Base-by-base conservation (phyloP, 2,888 invertebrate species). In the Sisyra terminalis region DNA sequence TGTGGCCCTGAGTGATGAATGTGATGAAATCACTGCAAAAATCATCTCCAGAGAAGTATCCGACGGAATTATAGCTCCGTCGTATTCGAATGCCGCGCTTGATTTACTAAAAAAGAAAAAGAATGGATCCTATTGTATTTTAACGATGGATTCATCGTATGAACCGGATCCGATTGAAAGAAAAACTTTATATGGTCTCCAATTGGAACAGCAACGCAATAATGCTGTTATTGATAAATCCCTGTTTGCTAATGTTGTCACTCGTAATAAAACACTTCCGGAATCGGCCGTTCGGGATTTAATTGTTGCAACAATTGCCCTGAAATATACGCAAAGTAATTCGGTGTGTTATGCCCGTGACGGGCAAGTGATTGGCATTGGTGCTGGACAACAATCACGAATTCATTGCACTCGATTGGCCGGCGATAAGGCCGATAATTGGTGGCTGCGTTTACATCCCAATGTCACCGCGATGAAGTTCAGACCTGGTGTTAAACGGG, bases 271-370 rank as follows among this genome's bases (percentile, higher is more conserved):
- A 46, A 56, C 60, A 4, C 53, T 96, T 13, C 73, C 89, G 0
- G 73, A 78, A 13, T 66, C 64, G 9, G 93, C 89, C 1, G 56
- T 90, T 3, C 73, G 93, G 43, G 97, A 98, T 61, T 68, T 97
- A 16, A 85, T 90, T 36, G 89, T 98, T 2, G 96, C 97, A 1
- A 93, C 93, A 0, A 89, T 97, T 46, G 88, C 96, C 0, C 68
- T 97, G 14, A 98, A 98, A 59, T 98, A 93, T 58, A 94, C 97
- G 0, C 97, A 98, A 63, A 96, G 96, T 53, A 98, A 98, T 64
- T 96, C 94, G 0, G 97, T 98, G 0, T 97, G 96, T 58, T 97
- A 84, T 55, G 94, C 96, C 0, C 80, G 80, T 52, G 85, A 93
- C 61, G 93, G 92, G 3, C 81, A 88, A 71, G 80, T 83, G 9